Evolutionary conservation across 2,888 invertebrate species (phyloP).

Genomic region (Catocala fraxini): DNA sequence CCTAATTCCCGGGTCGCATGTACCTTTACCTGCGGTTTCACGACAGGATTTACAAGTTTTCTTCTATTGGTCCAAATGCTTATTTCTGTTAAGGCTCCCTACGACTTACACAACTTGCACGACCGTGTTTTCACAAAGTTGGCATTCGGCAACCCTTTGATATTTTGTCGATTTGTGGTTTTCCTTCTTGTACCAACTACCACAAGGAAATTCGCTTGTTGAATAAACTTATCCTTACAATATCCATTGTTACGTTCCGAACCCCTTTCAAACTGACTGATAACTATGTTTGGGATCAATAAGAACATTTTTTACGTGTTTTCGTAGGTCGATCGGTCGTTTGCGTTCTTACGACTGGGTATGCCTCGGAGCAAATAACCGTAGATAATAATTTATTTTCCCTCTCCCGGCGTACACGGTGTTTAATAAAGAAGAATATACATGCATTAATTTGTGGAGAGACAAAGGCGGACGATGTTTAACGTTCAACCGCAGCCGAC

Average conservation of each 20-base stretch:
- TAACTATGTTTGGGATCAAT: conserved; percentile 48
- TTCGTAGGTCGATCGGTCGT: conserved; percentile 23
- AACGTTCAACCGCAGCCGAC: conserved; percentile 67
- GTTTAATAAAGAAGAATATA: conserved; percentile 53
- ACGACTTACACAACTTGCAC: conserved; percentile 64
- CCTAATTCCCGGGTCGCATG: conserved; percentile 67
- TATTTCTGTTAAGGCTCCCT: conserved; percentile 68
- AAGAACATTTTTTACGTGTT: conserved; percentile 37
- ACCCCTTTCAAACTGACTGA: conserved; percentile 47
- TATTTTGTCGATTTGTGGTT: conserved; percentile 68
- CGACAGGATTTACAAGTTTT: conserved; percentile 81
- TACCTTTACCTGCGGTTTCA: conserved; percentile 68
- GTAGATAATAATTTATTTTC: conserved; percentile 30
- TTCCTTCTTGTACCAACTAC: conserved; percentile 50
- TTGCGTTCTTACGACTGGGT: conserved; percentile 12
- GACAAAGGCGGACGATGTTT: conserved; percentile 69
- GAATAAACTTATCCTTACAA: conserved; percentile 52
- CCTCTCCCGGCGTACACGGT: conserved; percentile 14
- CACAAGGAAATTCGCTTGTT: conserved; percentile 50
- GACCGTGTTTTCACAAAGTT: conserved; percentile 67
- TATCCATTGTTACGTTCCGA: conserved; percentile 42
- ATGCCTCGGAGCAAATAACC: conserved; percentile 2
- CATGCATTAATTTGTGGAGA: conserved; percentile 69
- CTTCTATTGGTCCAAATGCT: conserved; percentile 77
- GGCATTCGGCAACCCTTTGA: conserved; percentile 65